Evolutionary conservation across 1,140 invertebrate species (phyloP).

Genomic region (Drosophila lacertosa): DNA sequence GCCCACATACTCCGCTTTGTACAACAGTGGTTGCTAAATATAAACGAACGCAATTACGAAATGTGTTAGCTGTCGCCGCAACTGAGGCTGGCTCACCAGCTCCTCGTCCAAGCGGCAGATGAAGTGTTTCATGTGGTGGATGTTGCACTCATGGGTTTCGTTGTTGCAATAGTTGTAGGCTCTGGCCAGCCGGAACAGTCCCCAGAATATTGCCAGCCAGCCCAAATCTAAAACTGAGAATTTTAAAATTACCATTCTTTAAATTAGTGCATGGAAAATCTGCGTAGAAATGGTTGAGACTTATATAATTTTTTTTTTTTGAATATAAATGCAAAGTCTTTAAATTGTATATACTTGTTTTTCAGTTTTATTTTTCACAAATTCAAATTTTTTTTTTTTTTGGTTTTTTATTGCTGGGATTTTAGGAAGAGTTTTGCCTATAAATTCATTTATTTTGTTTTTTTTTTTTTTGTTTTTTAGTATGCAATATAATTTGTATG

Average conservation of each 20-base stretch:
- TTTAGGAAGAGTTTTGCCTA: slow-evolving; percentile 67
- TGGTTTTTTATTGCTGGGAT: slow-evolving; percentile 49
- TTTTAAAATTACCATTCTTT: no score
- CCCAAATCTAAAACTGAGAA: no score
- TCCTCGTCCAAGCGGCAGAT: slow-evolving; percentile 36
- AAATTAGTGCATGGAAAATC: no score
- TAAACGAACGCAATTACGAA: background rate
- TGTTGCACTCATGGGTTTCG: slow-evolving; percentile 23
- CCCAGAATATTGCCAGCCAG: no score
- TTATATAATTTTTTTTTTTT: no score
- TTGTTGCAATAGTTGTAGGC: slow-evolving; percentile 65
- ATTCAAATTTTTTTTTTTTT: slow-evolving; percentile 47
- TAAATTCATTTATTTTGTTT: slow-evolving; percentile 64
- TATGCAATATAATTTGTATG: slow-evolving; percentile 44
- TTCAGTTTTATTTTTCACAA: slow-evolving; percentile 33
- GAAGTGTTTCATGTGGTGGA: slow-evolving; percentile 29
- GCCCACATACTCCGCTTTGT: background rate
- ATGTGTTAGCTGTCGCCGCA: no score
- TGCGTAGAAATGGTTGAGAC: no score
- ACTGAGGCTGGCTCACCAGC: slow-evolving; percentile 6
- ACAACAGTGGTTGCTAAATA: background rate
- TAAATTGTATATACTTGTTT: background rate
- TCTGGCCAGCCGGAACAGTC: no score
- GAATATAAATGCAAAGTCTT: background rate
- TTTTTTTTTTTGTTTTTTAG: slow-evolving; percentile 31